Base-by-base conservation (phyloP, 2,113 vertebrate genomes). In the Holacanthus passer region DNA sequence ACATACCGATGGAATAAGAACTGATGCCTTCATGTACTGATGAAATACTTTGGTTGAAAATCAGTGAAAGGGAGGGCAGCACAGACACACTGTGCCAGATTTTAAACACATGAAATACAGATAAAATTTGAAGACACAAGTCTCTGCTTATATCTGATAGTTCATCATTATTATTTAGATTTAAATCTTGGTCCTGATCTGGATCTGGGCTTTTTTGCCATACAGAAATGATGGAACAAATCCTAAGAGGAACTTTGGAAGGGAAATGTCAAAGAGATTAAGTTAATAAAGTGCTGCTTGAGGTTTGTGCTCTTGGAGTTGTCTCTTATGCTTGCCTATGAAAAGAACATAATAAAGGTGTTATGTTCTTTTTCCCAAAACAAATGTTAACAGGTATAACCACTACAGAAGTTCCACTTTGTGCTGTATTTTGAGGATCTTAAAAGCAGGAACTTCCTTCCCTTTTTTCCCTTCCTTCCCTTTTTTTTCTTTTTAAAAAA, bases 291-390 rank as follows among this genome's bases (percentile, higher is more conserved):
- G 14, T 55, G 24, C 27, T 58, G n/a, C 27, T 32, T 58, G 55
- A 52, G 35, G 37, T 32, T 47, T 19, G 37, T 2, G 5, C 37
- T 67, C 4, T 19, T 32, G 8, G 11, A 64, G 35, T 7, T 13
- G 24, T 48, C 10, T 41, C 11, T 50, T 9, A 47, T 52, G n/a
- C n/a, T n/a, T n/a, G n/a, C n/a, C n/a, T n/a, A n/a, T n/a, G n/a
- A n/a, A n/a, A n/a, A n/a, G n/a, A n/a, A n/a, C n/a, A n/a, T n/a
- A n/a, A n/a, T n/a, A n/a, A n/a, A n/a, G n/a, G 35, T 32, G 10
- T 48, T 47, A 7, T 52, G 53, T 79, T 45, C 17, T 32, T 29
- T 63, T 62, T 55, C 27, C 58, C 32, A 47, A 31, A 58, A 66
- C 41, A 39, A 72, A 55, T 16, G 29, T 47, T 56, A 55, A 47